phyloP scores from a whole-genome alignment of 2,888 invertebrate genomes.

The Hirtodrosophila alboralis region DNA sequence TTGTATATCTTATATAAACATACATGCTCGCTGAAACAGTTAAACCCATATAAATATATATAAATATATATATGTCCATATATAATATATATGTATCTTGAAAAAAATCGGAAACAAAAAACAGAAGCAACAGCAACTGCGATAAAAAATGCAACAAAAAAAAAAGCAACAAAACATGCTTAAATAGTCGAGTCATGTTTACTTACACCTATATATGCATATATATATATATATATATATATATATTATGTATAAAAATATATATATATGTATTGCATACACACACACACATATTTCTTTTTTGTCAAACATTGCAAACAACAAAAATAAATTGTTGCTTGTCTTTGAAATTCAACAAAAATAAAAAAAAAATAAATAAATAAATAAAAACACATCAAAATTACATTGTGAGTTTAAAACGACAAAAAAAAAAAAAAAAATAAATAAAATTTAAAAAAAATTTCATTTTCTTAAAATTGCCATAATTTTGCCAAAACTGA shows the following conservation, averaged over 20 bases:
- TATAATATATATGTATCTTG: constrained; percentile 1
- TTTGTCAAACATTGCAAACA: constrained; percentile 58
- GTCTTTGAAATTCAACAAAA: constrained; percentile 45
- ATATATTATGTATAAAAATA: constrained; percentile 12
- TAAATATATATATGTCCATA: background rate
- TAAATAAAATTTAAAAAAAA: too few relatives aligned
- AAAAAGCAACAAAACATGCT: constrained; percentile 10
- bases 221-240: constrained; percentile 20
- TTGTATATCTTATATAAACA: too few relatives aligned
- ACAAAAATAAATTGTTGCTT: constrained; percentile 45
- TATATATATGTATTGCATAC: constrained; percentile 1
- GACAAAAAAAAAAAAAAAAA: constrained; percentile 14
- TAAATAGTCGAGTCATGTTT: constrained; percentile 50
- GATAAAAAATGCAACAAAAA: constrained; percentile 1
- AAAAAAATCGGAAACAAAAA: background rate
- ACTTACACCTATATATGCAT: constrained; percentile 38
- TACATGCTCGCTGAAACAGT: background rate
- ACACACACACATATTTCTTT: constrained; percentile 27
- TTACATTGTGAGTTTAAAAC: constrained; percentile 31
- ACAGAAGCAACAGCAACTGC: background rate
- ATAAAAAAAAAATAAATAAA: constrained; percentile 5
- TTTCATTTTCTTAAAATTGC: too few relatives aligned
- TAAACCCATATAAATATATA: background rate
- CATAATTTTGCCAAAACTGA: too few relatives aligned
- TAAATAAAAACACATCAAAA: constrained; percentile 23